These are phyloP conservation scores for Actinia equina DNA, from an alignment of 64 coral and sea anemone genomes.

Conservation along the genomic window DNA sequence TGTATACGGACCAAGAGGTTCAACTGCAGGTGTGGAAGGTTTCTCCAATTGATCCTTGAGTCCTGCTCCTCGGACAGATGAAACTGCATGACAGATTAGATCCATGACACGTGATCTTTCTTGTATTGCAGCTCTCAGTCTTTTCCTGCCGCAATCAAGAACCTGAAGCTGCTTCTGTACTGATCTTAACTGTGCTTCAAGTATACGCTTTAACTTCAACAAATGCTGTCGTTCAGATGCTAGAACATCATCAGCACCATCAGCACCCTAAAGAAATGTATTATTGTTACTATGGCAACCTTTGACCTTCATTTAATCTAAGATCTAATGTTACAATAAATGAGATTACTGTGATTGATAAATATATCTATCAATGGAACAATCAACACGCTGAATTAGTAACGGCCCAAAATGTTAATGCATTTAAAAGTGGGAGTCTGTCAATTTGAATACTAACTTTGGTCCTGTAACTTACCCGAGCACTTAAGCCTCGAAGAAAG, in stretches of 20 bases:
- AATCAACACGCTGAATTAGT: too few relatives aligned
- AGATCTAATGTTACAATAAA: too few relatives aligned
- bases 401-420: too few relatives aligned
- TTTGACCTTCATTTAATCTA: not conserved
- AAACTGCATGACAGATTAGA: slow-evolving; percentile 95
- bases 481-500: too few relatives aligned
- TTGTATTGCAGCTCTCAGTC: slow-evolving; percentile 61
- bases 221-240: slow-evolving; percentile 72
- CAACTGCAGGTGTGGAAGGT: slow-evolving; percentile 72
- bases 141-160: slow-evolving; percentile 82
- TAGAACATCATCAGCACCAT: slow-evolving; percentile 95
- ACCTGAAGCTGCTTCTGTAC: slow-evolving; percentile 96
- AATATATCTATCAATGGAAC: too few relatives aligned
- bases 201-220: slow-evolving; percentile 78
- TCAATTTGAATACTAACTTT: too few relatives aligned
- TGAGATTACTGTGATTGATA: too few relatives aligned
- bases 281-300: not conserved
- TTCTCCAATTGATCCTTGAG: slow-evolving; percentile 90
- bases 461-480: too few relatives aligned
- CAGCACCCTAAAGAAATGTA: slow-evolving; percentile 50
- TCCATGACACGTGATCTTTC: slow-evolving; percentile 88
- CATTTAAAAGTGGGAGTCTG: too few relatives aligned
- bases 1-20: slow-evolving; percentile 93
- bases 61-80: slow-evolving; percentile 74
- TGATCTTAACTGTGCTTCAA: slow-evolving; percentile 87